Evolutionary conservation across 2,797 vertebrate genomes (phyloP).

Genomic region (Characodon lateralis): DNA sequence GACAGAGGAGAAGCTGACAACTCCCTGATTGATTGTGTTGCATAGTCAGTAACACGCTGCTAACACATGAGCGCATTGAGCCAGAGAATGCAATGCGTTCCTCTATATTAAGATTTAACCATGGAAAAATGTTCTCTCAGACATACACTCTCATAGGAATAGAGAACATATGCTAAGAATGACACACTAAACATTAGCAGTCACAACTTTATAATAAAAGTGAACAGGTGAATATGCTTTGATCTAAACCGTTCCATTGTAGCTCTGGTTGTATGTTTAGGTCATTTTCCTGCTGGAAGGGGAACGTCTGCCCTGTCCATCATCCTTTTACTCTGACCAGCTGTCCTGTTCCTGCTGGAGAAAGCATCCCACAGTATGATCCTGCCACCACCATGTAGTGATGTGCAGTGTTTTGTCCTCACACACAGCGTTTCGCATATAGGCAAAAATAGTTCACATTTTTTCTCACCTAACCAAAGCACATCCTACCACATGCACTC

Average conservation of each 20-base stretch:
- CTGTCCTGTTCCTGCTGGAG: no score
- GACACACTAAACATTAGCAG: conserved; percentile 29
- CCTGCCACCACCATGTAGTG: no score
- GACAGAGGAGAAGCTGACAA: conserved; percentile 56
- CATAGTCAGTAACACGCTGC: conserved; percentile 58
- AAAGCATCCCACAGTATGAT: no score
- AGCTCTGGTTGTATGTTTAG: no score
- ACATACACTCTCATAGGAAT: not conserved
- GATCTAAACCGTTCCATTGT: not conserved
- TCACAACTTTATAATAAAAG: conserved; percentile 29
- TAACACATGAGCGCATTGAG: conserved; percentile 33
- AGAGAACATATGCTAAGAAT: conserved; percentile 21
- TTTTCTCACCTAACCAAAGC: no score
- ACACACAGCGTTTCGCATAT: no score
- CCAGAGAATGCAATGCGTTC: conserved; percentile 8
- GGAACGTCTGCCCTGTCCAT: no score
- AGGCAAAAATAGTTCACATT: no score
- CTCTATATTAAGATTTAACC: conserved; percentile 40
- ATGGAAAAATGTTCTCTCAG: conserved; percentile 19
- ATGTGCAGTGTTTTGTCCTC: no score
- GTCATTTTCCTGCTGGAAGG: no score
- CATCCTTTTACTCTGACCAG: no score
- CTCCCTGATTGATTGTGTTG: conserved; percentile 62
- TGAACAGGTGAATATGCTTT: not conserved
- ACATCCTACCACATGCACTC: no score